Evolutionary conservation across 2,113 vertebrate genomes (phyloP).

Genomic region (Sakesphorus luctuosus): DNA sequence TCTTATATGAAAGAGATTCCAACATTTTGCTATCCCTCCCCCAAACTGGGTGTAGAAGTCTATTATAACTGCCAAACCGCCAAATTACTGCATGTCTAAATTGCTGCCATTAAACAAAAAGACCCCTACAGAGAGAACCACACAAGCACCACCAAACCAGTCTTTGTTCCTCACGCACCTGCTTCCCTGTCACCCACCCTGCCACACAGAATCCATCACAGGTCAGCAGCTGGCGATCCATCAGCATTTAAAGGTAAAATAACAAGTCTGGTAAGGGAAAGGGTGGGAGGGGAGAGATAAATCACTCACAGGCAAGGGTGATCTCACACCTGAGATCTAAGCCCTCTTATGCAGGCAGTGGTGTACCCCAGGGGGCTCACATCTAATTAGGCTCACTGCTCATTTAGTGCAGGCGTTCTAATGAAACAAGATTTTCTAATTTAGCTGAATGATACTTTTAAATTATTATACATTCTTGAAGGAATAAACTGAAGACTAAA

Average conservation of each 20-base stretch:
- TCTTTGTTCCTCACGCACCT: conserved; percentile 30
- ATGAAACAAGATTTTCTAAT: neutral
- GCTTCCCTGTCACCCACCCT: neutral
- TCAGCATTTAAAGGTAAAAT: conserved; percentile 44
- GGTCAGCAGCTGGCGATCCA: neutral
- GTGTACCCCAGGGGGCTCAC: neutral
- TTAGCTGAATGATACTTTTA: neutral
- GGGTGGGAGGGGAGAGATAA: neutral
- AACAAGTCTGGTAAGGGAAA: neutral
- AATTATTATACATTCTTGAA: neutral
- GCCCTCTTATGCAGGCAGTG: neutral
- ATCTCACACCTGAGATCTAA: conserved; percentile 15
- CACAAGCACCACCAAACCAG: neutral
- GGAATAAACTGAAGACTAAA: neutral
- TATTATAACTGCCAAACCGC: neutral
- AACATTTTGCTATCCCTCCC: neutral
- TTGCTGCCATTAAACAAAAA: neutral
- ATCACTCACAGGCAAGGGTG: neutral
- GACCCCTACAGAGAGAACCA: neutral
- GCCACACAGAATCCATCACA: conserved; percentile 13
- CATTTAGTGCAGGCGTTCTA: neutral
- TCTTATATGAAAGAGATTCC: neutral
- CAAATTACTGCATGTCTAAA: neutral
- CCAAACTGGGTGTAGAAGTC: neutral
- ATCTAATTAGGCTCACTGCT: neutral